These are phyloP conservation scores for Drosophila testacea DNA, from an alignment of 2,888 invertebrate species.

Conservation along the genomic window DNA sequence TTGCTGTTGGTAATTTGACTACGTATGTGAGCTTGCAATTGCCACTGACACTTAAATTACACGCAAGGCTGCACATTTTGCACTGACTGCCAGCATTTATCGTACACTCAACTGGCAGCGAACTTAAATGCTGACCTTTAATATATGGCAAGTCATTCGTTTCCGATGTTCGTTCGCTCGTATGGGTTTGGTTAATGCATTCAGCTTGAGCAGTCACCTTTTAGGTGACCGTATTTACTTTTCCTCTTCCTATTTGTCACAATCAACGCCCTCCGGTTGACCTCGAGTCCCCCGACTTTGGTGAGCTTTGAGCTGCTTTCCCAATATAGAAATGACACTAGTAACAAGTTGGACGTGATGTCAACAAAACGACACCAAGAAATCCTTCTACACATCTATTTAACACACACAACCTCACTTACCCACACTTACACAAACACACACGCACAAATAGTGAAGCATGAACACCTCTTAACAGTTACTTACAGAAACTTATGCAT, in stretches of 20 bases:
- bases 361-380: slow-evolving; percentile 62
- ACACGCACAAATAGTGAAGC: neutral
- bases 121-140: slow-evolving; percentile 9
- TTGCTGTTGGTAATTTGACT: slow-evolving; percentile 8
- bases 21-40: slow-evolving; percentile 18
- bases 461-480: slow-evolving; percentile 15
- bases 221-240: slow-evolving; percentile 23
- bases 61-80: slow-evolving; percentile 14
- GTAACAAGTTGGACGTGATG: slow-evolving; percentile 73
- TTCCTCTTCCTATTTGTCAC: slow-evolving; percentile 42
- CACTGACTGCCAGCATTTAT: slow-evolving; percentile 19
- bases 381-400: slow-evolving; percentile 26
- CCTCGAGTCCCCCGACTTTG: slow-evolving; percentile 9
- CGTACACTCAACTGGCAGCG: neutral
- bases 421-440: neutral
- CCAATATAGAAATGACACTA: slow-evolving; percentile 64
- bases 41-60: slow-evolving; percentile 29
- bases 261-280: slow-evolving; percentile 42
- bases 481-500: slow-evolving; percentile 17
- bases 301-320: slow-evolving; percentile 30
- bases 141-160: slow-evolving; percentile 24
- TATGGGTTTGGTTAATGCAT: slow-evolving; percentile 13
- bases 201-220: slow-evolving; percentile 14
- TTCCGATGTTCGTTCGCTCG: neutral
- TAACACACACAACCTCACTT: slow-evolving; percentile 3